phyloP scores from a whole-genome alignment of 2,797 vertebrate genomes.

The Tachyglossus aculeatus region DNA sequence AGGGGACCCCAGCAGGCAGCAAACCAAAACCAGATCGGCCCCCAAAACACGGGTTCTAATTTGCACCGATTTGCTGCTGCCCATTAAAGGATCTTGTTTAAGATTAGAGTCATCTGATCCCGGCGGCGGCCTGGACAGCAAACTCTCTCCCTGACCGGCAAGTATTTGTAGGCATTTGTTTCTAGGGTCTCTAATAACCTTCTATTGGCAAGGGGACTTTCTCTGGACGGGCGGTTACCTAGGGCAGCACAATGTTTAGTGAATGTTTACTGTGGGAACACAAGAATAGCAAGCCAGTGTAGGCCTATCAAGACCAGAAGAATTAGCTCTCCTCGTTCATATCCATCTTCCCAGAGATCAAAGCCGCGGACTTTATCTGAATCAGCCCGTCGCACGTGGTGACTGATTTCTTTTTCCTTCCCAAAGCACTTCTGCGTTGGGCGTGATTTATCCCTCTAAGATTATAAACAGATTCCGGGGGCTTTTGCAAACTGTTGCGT shows the following conservation, averaged over 20 bases:
- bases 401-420: conserved; percentile 34
- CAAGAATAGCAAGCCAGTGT: conserved; percentile 32
- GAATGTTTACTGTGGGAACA: conserved; percentile 53
- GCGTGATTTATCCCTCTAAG: conserved; percentile 56
- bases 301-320: conserved; percentile 25
- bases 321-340: conserved; percentile 56
- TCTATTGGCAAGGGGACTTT: not conserved
- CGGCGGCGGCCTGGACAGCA: not conserved
- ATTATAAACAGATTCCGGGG: conserved; percentile 28
- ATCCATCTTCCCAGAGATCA: conserved; percentile 61
- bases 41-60: not conserved
- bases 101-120: conserved; percentile 19
- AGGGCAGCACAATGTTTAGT: conserved; percentile 17
- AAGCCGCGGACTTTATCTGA: conserved; percentile 56
- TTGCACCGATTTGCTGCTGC: conserved; percentile 13
- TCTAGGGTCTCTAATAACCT: conserved; percentile 1
- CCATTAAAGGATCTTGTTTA: conserved; percentile 10
- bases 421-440: conserved; percentile 53
- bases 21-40: not conserved
- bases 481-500: conserved; percentile 26
- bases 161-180: conserved; percentile 14
- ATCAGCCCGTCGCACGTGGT: conserved; percentile 48
- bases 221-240: conserved; percentile 42
- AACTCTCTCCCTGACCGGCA: not conserved
- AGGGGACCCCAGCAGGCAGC: not conserved